These are phyloP conservation scores for Serripes groenlandicus DNA, from an alignment of 2,888 invertebrate genomes.

Conservation along the genomic window DNA sequence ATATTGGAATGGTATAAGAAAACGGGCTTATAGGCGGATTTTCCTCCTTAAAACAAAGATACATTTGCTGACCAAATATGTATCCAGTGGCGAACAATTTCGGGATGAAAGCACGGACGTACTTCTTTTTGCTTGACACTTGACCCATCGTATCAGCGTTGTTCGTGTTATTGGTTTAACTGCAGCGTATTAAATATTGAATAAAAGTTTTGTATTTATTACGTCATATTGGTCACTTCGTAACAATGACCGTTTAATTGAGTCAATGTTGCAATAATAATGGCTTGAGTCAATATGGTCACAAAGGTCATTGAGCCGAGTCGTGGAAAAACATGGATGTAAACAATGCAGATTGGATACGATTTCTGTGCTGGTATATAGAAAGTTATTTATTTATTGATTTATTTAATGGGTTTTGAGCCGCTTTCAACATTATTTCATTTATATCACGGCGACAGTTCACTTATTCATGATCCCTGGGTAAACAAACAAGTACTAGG, in stretches of 20 bases:
- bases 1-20: too few relatives aligned
- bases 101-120: neutral
- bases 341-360: too few relatives aligned
- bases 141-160: neutral
- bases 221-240: neutral
- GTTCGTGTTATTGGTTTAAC: constrained; percentile 51
- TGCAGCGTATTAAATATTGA: constrained; percentile 25
- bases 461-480: too few relatives aligned
- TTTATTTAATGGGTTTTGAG: too few relatives aligned
- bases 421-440: too few relatives aligned
- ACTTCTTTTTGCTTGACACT: neutral
- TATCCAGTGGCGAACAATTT: neutral
- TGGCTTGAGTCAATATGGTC: constrained; percentile 23
- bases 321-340: neutral
- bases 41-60: too few relatives aligned
- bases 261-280: constrained; percentile 3
- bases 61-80: too few relatives aligned
- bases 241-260: constrained; percentile 10
- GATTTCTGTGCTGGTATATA: too few relatives aligned
- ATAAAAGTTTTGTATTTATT: constrained; percentile 1
- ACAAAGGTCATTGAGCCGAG: neutral
- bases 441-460: too few relatives aligned
- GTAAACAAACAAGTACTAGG: too few relatives aligned
- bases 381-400: too few relatives aligned
- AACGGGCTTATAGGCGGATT: too few relatives aligned